phyloP scores from a whole-genome alignment of 2,888 invertebrate species.

The Alentia gelatinosa region DNA sequence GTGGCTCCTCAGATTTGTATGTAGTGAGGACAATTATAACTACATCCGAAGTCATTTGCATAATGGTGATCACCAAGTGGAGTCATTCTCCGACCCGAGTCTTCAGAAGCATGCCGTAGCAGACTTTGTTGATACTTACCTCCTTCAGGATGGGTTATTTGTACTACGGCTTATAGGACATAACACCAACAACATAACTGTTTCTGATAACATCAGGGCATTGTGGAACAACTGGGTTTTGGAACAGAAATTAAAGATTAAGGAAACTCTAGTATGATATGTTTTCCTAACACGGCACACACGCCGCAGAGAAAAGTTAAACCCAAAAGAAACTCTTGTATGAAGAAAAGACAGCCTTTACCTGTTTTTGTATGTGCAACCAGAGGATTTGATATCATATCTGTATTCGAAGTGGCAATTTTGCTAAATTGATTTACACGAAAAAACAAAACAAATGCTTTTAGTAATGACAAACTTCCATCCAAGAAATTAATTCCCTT shows the following conservation, averaged over 20 bases:
- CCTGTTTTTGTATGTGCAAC: too few species aligned
- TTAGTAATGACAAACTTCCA: too few species aligned
- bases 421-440: too few species aligned
- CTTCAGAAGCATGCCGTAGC: conserved; percentile 59
- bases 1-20: neutral
- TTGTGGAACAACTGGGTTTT: conserved; percentile 75
- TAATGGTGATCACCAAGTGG: neutral
- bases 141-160: conserved; percentile 79
- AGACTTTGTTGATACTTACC: conserved; percentile 76
- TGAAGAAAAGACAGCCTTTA: too few species aligned
- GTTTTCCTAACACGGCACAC: too few species aligned
- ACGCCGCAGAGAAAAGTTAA: too few species aligned
- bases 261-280: too few species aligned
- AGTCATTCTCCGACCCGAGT: neutral
- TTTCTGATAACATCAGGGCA: conserved; percentile 76
- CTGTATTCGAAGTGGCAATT: too few species aligned
- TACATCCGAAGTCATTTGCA: conserved; percentile 74
- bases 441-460: too few species aligned
- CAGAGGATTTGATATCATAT: too few species aligned
- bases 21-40: conserved; percentile 54
- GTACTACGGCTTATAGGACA: conserved; percentile 77
- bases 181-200: conserved; percentile 79
- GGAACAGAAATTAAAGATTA: neutral
- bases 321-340: too few species aligned
- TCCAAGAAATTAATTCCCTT: too few species aligned